These are phyloP conservation scores for Pomacea maculata DNA, from an alignment of 1,140 invertebrate genomes.

Conservation along the genomic window DNA sequence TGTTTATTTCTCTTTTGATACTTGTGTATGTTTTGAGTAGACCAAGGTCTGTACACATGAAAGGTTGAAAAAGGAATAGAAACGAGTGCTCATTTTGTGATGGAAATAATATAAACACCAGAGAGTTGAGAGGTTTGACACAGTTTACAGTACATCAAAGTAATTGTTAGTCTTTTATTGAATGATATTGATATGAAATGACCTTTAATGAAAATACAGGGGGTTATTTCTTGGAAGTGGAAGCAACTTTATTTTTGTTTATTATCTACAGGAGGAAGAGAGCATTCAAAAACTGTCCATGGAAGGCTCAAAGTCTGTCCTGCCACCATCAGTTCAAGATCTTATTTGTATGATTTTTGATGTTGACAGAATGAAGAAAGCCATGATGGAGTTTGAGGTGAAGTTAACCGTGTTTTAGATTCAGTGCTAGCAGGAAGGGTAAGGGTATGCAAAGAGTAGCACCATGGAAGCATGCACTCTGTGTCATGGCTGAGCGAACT, in stretches of 20 bases:
- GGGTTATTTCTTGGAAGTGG: too few species aligned
- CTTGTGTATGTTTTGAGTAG: too few species aligned
- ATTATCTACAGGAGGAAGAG: conserved; percentile 60
- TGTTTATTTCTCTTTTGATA: too few species aligned
- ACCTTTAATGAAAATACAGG: not conserved
- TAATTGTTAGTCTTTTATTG: not conserved
- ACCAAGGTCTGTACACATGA: too few species aligned
- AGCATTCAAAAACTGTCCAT: conserved; percentile 55
- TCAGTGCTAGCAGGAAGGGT: too few species aligned
- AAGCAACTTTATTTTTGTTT: not conserved
- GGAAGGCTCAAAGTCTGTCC: conserved; percentile 70
- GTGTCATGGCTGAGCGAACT: too few species aligned
- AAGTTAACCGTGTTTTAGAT: not conserved
- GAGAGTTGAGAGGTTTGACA: too few species aligned
- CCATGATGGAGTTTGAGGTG: conserved; percentile 93
- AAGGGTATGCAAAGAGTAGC: too few species aligned
- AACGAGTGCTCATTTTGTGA: too few species aligned
- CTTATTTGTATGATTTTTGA: conserved; percentile 91
- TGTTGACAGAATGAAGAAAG: conserved; percentile 89
- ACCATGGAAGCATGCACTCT: too few species aligned
- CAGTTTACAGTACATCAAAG: not conserved
- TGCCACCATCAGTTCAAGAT: conserved; percentile 82
- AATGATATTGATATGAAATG: not conserved
- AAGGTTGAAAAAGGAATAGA: too few species aligned
- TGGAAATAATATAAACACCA: too few species aligned